Conservation (phyloP, 2,113 vertebrate species). For the Alligator sinensis region DNA sequence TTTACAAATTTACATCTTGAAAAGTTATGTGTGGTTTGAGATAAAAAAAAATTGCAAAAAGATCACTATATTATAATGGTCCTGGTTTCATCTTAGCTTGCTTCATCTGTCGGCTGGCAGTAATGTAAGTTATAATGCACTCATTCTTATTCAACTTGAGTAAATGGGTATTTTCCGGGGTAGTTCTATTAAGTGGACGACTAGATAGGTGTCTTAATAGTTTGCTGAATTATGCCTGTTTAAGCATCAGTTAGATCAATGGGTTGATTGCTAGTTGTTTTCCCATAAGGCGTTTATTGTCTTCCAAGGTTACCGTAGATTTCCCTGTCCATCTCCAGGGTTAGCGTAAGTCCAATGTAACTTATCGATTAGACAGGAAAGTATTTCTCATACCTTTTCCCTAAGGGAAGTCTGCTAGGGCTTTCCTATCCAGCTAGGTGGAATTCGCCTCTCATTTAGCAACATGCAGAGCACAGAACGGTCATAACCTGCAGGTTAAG, state of each 20-base stretch:
- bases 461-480: background rate
- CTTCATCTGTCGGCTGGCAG: slow-evolving; percentile 62
- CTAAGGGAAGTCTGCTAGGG: background rate
- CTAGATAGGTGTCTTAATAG: slow-evolving; percentile 56
- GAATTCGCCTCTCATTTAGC: background rate
- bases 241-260: background rate
- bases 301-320: slow-evolving; percentile 8
- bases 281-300: slow-evolving; percentile 75
- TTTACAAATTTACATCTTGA: slow-evolving; percentile 84
- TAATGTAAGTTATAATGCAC: slow-evolving; percentile 40
- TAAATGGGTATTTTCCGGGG: slow-evolving; percentile 56
- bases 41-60: slow-evolving; percentile 75
- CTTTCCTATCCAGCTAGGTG: background rate
- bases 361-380: background rate
- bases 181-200: slow-evolving; percentile 53
- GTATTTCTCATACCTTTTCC: background rate
- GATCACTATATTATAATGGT: slow-evolving; percentile 70
- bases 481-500: background rate
- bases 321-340: slow-evolving; percentile 30
- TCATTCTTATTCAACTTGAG: slow-evolving; percentile 60
- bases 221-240: slow-evolving; percentile 58
- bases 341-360: slow-evolving; percentile 8
- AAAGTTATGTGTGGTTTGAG: slow-evolving; percentile 79
- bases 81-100: slow-evolving; percentile 36
- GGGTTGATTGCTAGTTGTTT: slow-evolving; percentile 68